These are phyloP conservation scores for Pachyrhynchus sulphureomaculatus DNA, from an alignment of 1,140 invertebrate species.

Conservation along the genomic window DNA sequence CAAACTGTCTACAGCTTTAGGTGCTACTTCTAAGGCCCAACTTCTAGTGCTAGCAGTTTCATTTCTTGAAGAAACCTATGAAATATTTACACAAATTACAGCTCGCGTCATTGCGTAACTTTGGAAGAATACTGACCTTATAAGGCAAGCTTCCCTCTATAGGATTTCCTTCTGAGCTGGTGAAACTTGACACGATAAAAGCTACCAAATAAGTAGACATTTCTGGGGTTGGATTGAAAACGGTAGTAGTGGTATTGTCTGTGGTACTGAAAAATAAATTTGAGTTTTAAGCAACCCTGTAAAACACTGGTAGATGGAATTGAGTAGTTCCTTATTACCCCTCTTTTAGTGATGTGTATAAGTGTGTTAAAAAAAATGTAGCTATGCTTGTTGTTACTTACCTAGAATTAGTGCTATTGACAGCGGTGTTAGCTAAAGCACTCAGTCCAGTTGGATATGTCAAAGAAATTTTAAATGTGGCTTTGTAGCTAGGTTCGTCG, in stretches of 20 bases:
- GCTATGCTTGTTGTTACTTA: too few species aligned
- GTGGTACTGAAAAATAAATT: slow-evolving; percentile 1
- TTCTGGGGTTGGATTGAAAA: slow-evolving; percentile 26
- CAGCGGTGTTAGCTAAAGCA: slow-evolving; percentile 16
- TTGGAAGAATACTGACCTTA: not conserved
- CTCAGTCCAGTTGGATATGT: slow-evolving; percentile 10
- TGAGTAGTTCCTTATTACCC: too few species aligned
- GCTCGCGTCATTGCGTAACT: not conserved
- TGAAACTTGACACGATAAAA: slow-evolving; percentile 56
- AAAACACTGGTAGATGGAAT: too few species aligned
- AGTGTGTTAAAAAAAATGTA: too few species aligned
- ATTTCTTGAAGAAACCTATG: slow-evolving; percentile 25
- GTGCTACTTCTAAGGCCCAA: slow-evolving; percentile 23
- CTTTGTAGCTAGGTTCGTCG: slow-evolving; percentile 18
- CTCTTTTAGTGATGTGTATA: too few species aligned
- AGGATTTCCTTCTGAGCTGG: not conserved
- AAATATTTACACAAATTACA: not conserved
- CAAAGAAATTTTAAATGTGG: slow-evolving; percentile 11
- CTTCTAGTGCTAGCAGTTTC: not conserved
- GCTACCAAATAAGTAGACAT: slow-evolving; percentile 80
- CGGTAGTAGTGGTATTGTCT: slow-evolving; percentile 5
- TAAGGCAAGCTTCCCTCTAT: not conserved
- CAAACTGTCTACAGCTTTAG: slow-evolving; percentile 10
- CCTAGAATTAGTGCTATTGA: too few species aligned
- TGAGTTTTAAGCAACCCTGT: too few species aligned